Percentiles rank a stretch among this genome's conserved stretches.
Evolutionary conservation across 2,113 vertebrate genomes (phyloP).

Genomic region (Ardeotis arabs): DNA sequence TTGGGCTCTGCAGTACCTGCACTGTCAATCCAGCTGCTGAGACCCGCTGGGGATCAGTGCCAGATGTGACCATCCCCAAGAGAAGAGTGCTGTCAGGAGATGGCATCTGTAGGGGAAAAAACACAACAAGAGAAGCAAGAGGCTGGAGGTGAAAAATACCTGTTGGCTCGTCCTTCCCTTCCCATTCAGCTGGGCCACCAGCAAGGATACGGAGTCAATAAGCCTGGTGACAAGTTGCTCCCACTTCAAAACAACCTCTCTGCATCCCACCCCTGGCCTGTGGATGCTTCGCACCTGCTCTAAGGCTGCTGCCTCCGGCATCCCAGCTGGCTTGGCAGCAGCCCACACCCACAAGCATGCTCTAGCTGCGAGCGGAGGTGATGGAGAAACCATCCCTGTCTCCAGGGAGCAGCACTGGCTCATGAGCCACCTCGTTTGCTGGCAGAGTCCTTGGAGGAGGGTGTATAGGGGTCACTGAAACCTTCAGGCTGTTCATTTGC

Average conservation of each 20-base stretch:
- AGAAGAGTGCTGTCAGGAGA: not conserved
- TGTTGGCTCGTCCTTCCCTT: not conserved
- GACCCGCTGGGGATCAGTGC: accelerated
- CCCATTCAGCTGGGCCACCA: not conserved
- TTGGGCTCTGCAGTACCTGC: not conserved
- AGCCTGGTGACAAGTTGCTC: not conserved
- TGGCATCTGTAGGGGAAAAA: not conserved
- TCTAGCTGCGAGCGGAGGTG: not conserved
- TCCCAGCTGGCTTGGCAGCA: not conserved
- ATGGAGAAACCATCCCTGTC: not conserved
- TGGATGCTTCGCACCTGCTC: accelerated
- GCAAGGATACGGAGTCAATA: not conserved
- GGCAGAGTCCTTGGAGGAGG: not conserved
- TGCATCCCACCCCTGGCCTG: not conserved
- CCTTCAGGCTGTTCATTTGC: not conserved
- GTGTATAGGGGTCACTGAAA: not conserved
- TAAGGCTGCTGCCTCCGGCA: not conserved
- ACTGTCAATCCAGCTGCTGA: not conserved
- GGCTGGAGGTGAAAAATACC: not conserved
- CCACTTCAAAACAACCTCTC: not conserved
- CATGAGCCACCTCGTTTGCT: not conserved
- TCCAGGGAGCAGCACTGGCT: not conserved
- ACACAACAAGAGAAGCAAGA: not conserved
- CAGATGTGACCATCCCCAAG: not conserved
- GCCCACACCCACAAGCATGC: accelerated